Conservation (phyloP, 2,888 invertebrate species). For the Hymenopus coronatus region DNA sequence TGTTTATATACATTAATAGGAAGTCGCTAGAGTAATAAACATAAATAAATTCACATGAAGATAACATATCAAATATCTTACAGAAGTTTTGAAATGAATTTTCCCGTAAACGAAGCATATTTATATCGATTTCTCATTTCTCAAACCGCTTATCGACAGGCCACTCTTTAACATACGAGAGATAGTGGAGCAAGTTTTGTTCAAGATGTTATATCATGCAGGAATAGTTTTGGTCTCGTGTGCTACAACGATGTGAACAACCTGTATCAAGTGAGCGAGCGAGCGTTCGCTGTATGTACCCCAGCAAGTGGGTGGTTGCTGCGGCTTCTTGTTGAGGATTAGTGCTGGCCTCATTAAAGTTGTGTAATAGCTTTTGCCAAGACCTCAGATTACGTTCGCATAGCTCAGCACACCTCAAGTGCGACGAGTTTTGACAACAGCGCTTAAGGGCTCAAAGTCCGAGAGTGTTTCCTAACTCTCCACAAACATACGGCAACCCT, state of each 20-base stretch:
- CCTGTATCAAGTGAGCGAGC: background rate
- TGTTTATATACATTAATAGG: too few relatives aligned
- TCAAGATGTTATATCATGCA: too few relatives aligned
- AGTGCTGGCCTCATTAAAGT: conserved; percentile 45
- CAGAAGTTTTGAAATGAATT: too few relatives aligned
- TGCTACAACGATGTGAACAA: background rate
- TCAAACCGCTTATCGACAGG: too few relatives aligned
- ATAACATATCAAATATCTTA: too few relatives aligned
- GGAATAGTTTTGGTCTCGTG: too few relatives aligned
- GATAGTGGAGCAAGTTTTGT: too few relatives aligned
- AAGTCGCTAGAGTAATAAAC: too few relatives aligned
- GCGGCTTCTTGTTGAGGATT: conserved; percentile 14
- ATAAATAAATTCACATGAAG: too few relatives aligned
- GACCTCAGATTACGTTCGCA: conserved; percentile 40
- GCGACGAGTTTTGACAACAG: background rate
- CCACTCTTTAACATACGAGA: too few relatives aligned
- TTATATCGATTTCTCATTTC: too few relatives aligned
- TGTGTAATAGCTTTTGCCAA: conserved; percentile 47
- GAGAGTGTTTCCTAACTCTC: background rate
- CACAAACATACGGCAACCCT: background rate
- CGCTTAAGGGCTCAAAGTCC: background rate
- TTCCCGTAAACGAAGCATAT: too few relatives aligned
- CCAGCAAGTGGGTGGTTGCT: background rate
- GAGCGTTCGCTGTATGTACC: background rate
- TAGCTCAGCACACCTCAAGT: background rate